Evolutionary conservation across 2,888 invertebrate species (phyloP).

Genomic region (Miltochrista miniata): DNA sequence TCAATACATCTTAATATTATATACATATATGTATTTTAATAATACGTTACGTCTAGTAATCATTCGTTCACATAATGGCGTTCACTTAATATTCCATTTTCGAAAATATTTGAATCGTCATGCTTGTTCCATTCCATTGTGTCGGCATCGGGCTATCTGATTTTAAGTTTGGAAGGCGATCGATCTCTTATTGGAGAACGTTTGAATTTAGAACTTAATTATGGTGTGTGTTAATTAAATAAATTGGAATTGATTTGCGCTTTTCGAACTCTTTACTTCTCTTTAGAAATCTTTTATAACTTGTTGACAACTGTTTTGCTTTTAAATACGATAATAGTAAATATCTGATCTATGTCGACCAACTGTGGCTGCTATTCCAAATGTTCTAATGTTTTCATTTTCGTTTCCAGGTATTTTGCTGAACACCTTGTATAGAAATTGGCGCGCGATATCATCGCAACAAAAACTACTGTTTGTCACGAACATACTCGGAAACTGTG

Average conservation of each 20-base stretch:
- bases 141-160: slow-evolving; percentile 72
- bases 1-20: slow-evolving; percentile 6
- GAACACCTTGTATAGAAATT: slow-evolving; percentile 48
- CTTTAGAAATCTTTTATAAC: too few relatives aligned
- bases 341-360: too few relatives aligned
- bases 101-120: slow-evolving; percentile 82
- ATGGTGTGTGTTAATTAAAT: slow-evolving; percentile 53
- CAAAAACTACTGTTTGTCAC: slow-evolving; percentile 48
- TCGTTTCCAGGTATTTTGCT: slow-evolving; percentile 64
- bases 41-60: slow-evolving; percentile 71
- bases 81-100: slow-evolving; percentile 83
- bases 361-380: too few relatives aligned
- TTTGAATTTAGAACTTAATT: slow-evolving; percentile 61
- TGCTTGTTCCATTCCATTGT: slow-evolving; percentile 80
- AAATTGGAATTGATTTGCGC: not conserved
- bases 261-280: too few relatives aligned
- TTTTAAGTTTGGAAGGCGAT: slow-evolving; percentile 79
- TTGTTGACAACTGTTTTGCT: too few relatives aligned
- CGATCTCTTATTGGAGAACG: slow-evolving; percentile 69
- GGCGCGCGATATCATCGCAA: slow-evolving; percentile 40
- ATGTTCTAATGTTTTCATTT: slow-evolving; percentile 37
- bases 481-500: slow-evolving; percentile 56
- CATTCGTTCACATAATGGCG: slow-evolving; percentile 76
- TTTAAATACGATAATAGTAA: too few relatives aligned
- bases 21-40: slow-evolving; percentile 63